These are phyloP conservation scores for Perdita meconis DNA, from an alignment of 2,888 invertebrate species.

Conservation along the genomic window DNA sequence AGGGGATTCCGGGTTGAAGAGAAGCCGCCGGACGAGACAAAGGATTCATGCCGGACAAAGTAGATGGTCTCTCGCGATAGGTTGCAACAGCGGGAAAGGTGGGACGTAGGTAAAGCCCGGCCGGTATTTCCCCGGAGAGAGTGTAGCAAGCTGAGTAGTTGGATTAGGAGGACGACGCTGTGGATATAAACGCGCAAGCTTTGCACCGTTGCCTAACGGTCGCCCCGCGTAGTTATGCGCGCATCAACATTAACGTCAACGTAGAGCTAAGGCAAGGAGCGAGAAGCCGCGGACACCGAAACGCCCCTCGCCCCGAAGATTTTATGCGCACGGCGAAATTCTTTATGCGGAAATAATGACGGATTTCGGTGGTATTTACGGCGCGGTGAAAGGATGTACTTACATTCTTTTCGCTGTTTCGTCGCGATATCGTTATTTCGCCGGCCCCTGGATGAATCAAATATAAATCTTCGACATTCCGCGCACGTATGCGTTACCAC, in stretches of 20 bases:
- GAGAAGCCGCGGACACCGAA: conserved; percentile 20
- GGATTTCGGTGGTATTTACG: conserved; percentile 37
- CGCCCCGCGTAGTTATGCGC: conserved; percentile 17
- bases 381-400: no score
- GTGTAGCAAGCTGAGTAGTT: conserved; percentile 36
- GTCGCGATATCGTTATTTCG: conserved; percentile 3
- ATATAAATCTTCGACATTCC: conserved; percentile 17
- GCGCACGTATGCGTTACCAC: conserved; percentile 9
- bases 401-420: neutral
- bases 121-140: conserved; percentile 70
- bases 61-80: conserved; percentile 60
- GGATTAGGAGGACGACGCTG: conserved; percentile 53
- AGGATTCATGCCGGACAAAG: conserved; percentile 38
- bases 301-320: conserved; percentile 52
- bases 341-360: conserved; percentile 78
- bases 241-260: conserved; percentile 61
- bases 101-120: conserved; percentile 62
- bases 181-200: conserved; percentile 51
- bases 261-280: conserved; percentile 8
- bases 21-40: conserved; percentile 40
- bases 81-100: conserved; percentile 36
- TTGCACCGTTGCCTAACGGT: conserved; percentile 36
- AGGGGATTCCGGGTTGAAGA: conserved; percentile 21
- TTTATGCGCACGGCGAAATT: conserved; percentile 74
- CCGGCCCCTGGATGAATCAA: conserved; percentile 3